Base-by-base conservation (phyloP, 2,888 invertebrate species). In the Ramazzottius varieornatus region DNA sequence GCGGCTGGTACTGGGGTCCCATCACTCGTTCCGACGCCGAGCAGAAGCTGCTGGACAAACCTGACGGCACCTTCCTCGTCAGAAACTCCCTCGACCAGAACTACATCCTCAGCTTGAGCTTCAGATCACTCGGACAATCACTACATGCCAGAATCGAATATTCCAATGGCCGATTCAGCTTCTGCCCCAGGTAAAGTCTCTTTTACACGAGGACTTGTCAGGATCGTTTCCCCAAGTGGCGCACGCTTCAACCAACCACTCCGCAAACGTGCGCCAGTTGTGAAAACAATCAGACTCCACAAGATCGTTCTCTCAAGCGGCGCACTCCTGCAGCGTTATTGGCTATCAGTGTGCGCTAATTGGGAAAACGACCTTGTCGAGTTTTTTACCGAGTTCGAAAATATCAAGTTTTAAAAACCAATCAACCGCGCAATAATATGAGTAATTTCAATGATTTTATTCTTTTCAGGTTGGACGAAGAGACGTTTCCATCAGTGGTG, bases 1-100 rank as follows among this genome's bases (percentile, higher is more conserved):
- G 80, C 72, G 83, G 82, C 54, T 86, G 86, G 86, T 87, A 87
- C 74, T 88, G 86, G 86, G 87, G 86, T 24, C 83, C 85, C 65
- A 81, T 86, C 69, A 81, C 83, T 0, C 80, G 84, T 68, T 79
- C 80, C 46, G 84, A 85, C 73, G 85, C 86, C 0, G 85, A 86
- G 73, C 80, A 81, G 66, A 83, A 83, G 72, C 76, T 86, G 33
- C 75, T 79, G 64, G 82, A 82, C 67, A 82, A 83, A 72, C 83
- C 84, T 4, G 85, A 86, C 70, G 86, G 86, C 40, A 82, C 85
- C 20, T 86, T 86, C 75, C 76, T 86, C 67, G 83, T 87, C 2
- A 79, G 86, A n/a, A 86, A 86, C 73, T 85, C 85, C 1, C 83
- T 84, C 32, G 83, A 84, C 66, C 81, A 82, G 70, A 80, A 81